These are phyloP conservation scores for Drosophila pseudoobscura DNA, from an alignment of 1,140 invertebrate species.

Conservation along the genomic window DNA sequence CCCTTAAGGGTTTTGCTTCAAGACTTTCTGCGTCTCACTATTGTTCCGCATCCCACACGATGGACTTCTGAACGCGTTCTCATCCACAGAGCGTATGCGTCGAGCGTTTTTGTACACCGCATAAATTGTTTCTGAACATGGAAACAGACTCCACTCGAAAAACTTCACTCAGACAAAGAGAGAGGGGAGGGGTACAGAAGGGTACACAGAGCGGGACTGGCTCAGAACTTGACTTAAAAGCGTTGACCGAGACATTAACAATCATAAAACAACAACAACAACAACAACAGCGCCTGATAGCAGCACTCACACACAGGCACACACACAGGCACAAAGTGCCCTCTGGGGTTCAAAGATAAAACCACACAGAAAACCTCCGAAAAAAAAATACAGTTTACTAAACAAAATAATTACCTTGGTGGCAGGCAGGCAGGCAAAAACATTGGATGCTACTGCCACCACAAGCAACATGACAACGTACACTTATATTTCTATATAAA, in stretches of 20 bases:
- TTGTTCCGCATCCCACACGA: constrained; percentile 16
- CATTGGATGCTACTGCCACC: constrained; percentile 58
- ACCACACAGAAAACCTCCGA: constrained; percentile 18
- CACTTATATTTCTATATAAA: constrained; percentile 30
- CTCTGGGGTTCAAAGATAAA: constrained; percentile 68
- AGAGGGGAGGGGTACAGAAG: neutral
- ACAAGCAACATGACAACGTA: constrained; percentile 45
- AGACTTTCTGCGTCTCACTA: neutral
- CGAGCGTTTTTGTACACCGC: constrained; percentile 43
- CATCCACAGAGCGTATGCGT: constrained; percentile 50
- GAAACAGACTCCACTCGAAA: constrained; percentile 29
- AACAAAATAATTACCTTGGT: constrained; percentile 71
- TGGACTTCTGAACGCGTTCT: constrained; percentile 75
- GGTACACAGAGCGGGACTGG: constrained; percentile 6
- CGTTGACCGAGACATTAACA: constrained; percentile 78
- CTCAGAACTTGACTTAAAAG: constrained; percentile 76
- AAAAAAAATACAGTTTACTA: constrained; percentile 44
- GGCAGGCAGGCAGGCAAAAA: constrained; percentile 14
- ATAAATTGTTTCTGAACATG: constrained; percentile 34
- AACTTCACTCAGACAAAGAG: constrained; percentile 13
- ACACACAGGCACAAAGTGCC: constrained; percentile 42
- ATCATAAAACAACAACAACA: constrained; percentile 27
- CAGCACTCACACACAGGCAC: constrained; percentile 40
- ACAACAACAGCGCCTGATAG: constrained; percentile 27
- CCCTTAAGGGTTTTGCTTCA: neutral